Base-by-base conservation (phyloP, 2,888 invertebrate species). In the Leptinotarsa haldemani region DNA sequence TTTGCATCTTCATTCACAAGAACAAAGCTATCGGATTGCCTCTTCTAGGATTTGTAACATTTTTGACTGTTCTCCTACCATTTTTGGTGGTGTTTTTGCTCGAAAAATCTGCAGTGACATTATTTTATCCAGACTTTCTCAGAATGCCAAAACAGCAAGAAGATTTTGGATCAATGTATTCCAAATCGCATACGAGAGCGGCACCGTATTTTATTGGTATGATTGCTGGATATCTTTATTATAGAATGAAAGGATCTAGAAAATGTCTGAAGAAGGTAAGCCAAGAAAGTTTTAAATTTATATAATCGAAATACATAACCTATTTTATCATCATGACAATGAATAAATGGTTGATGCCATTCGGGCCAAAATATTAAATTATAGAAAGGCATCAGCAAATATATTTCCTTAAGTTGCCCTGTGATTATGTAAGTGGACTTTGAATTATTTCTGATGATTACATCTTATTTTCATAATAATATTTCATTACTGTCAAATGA, bases 151-250 rank as follows among this genome's bases (percentile, higher is more conserved):
- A 90, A 30, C 85, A 80, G 0, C 88, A 89, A 73, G 80, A 85
- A 16, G 89, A 90, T 78, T 91, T 90, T 82, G 86, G 89, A 48
- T 70, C 89, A 25, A 87, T 88, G 0, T 92, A 92, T 78, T 90
- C 90, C 65, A 91, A 90, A 80, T 90, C 90, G 1, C 91, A 92
- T 83, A 89, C 90, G 0, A 87, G 92, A 9, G 90, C 89, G 20
- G 88, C 89, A 0, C 88, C 91, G 0, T 92, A 92, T 78, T 84
- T 91, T 5, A 85, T 91, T 5, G 92, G 92, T 0, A 88, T 91
- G 81, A 84, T 89, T 63, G 87, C 88, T 20, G 91, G 91, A 0
- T 90, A 88, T 78, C 74, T 89, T 15, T 85, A 87, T 66, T 86
- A 86, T 61, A 86, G 85, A 77, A 80, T 85, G 77, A 84, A 83